A percentile compares a stretch with the other conserved stretches of the same genome.
These are phyloP conservation scores for Seriola rivoliana DNA, from an alignment of 2,113 vertebrate species.

Conservation along the genomic window DNA sequence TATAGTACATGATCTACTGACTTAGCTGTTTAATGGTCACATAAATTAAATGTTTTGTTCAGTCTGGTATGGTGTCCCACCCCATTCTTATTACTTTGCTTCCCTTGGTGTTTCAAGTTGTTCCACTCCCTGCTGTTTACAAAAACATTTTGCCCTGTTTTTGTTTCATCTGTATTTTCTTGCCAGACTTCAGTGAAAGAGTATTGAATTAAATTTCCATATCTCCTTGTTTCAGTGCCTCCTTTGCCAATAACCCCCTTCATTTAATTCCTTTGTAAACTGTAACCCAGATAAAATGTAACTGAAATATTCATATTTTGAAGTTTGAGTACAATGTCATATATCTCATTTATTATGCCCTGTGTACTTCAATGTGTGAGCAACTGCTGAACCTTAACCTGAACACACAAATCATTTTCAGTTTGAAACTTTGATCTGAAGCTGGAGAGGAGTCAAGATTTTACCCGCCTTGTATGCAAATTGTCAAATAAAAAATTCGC, in stretches of 20 bases:
- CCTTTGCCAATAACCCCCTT: not conserved
- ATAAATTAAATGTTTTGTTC: not conserved
- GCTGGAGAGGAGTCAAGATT: conserved; percentile 42
- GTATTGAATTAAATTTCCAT: not conserved
- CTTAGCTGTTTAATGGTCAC: not conserved
- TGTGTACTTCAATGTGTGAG: no score
- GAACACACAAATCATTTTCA: not conserved
- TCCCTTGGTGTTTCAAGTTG: not conserved
- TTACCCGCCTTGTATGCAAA: conserved; percentile 82
- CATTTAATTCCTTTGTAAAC: not conserved
- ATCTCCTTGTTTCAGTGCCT: not conserved
- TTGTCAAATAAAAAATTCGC: conserved; percentile 71
- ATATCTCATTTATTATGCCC: not conserved
- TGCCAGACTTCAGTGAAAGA: not conserved
- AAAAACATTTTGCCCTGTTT: not conserved
- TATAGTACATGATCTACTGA: not conserved
- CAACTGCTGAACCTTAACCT: not conserved
- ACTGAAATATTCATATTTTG: not conserved
- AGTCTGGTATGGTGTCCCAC: not conserved
- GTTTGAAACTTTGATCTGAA: not conserved
- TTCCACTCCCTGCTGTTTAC: conserved; percentile 31
- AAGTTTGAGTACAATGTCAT: not conserved
- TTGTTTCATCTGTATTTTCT: not conserved
- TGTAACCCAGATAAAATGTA: not conserved
- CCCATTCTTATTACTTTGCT: not conserved